Percentiles rank a stretch among this genome's conserved stretches.
phyloP scores from a whole-genome alignment of 2,888 invertebrate species.

The Limulus polyphemus region DNA sequence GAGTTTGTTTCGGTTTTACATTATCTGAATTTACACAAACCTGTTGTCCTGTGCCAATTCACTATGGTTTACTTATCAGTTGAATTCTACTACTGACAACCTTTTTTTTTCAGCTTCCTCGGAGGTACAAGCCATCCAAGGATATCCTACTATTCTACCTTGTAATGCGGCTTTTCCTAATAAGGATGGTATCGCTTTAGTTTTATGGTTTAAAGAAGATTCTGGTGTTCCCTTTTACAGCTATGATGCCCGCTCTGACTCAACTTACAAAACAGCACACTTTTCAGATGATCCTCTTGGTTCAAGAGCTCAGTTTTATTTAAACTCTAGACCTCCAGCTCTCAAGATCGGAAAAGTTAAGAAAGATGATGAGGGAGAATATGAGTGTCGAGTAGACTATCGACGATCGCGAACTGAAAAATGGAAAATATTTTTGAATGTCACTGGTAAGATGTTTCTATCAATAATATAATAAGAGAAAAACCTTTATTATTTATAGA shows the following conservation, averaged over 20 bases:
- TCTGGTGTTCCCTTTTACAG: conserved; percentile 21
- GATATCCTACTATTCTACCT: conserved; percentile 12
- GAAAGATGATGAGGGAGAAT: conserved; percentile 15
- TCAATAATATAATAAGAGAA: no score
- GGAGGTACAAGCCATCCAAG: conserved; percentile 9
- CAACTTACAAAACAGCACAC: conserved; percentile 13
- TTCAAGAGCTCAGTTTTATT: conserved; percentile 15
- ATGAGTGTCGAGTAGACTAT: conserved; percentile 20
- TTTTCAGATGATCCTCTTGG: conserved; percentile 16
- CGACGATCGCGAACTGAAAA: conserved; percentile 20
- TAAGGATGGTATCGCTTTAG: conserved; percentile 14
- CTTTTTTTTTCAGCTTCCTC: no score
- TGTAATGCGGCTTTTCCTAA: conserved; percentile 15
- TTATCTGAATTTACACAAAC: no score
- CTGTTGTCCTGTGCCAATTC: no score
- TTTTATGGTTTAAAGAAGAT: conserved; percentile 22
- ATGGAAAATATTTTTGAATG: conserved; percentile 12
- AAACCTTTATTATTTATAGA: no score
- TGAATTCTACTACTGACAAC: no score
- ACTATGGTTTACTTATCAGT: no score
- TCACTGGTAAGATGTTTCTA: conserved; percentile 11
- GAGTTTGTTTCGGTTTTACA: no score
- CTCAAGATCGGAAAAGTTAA: conserved; percentile 16
- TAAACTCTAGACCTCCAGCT: conserved; percentile 11
- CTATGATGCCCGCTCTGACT: conserved; percentile 12